Conservation (phyloP, 2,888 invertebrate genomes). For the Pristionchus exspectatus region DNA sequence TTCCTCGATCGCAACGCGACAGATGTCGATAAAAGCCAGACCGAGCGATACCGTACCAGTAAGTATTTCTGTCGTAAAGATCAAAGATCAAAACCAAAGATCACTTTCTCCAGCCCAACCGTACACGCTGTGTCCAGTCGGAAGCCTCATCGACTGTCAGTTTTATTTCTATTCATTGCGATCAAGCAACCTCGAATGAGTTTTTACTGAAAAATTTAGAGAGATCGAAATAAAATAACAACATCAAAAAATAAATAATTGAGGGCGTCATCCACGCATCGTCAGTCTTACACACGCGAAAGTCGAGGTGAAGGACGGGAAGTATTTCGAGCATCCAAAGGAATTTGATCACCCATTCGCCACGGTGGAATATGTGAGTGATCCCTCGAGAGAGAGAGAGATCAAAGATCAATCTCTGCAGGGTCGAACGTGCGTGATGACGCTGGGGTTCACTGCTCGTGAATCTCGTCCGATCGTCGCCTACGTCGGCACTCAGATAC, state of each 20-base stretch:
- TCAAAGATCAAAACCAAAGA: not conserved
- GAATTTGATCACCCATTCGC: not conserved
- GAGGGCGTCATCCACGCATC: not conserved
- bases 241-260: not conserved
- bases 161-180: too few species aligned
- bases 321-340: not conserved
- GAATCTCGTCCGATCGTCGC: conserved; percentile 45
- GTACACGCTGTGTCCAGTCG: conserved; percentile 34
- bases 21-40: not conserved
- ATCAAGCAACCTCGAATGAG: too few species aligned
- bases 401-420: not conserved
- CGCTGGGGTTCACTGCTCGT: conserved; percentile 5
- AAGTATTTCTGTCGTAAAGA: not conserved
- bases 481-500: not conserved
- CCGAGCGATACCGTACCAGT: conserved; percentile 4
- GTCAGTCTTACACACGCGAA: conserved; percentile 9
- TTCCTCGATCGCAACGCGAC: too few species aligned
- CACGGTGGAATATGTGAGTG: not conserved
- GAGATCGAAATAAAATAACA: too few species aligned
- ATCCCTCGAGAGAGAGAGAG: not conserved
- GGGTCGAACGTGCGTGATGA: conserved; percentile 44
- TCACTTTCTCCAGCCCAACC: not conserved
- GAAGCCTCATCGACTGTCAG: conserved; percentile 27
- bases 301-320: not conserved
- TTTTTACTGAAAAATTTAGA: not conserved